Evolutionary conservation across 2,797 vertebrate genomes (phyloP).

Genomic region (Fringilla coelebs): DNA sequence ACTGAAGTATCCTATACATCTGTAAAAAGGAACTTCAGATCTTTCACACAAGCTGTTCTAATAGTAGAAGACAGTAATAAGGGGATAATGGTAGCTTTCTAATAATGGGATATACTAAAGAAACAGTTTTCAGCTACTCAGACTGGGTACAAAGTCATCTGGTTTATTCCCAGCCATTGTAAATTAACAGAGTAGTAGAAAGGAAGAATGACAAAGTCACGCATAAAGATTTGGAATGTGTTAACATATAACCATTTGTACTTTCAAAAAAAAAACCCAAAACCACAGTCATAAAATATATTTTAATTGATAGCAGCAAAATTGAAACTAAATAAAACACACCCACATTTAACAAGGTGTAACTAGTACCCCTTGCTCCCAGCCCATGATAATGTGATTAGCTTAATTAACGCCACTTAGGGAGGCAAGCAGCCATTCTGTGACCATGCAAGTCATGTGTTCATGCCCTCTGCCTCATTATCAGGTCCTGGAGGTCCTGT

Average conservation of each 20-base stretch:
- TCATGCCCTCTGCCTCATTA: background rate
- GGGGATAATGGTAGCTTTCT: background rate
- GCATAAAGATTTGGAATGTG: background rate
- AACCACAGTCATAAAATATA: background rate
- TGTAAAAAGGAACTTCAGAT: background rate
- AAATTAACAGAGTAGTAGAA: background rate
- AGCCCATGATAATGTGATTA: background rate
- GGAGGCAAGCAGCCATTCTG: background rate
- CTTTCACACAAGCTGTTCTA: background rate
- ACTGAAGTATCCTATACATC: background rate
- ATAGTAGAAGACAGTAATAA: background rate
- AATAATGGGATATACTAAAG: background rate
- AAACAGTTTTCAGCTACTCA: background rate
- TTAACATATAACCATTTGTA: background rate
- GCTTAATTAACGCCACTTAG: background rate
- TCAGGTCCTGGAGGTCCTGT: background rate
- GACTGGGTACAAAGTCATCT: background rate
- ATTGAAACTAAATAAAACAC: background rate
- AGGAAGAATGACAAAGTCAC: background rate
- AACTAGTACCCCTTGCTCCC: background rate
- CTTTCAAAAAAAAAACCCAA: background rate
- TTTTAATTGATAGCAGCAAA: background rate
- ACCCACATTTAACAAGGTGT: background rate
- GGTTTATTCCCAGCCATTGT: background rate
- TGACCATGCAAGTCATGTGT: rapidly evolving